Percentiles rank a stretch among this genome's conserved stretches.
Conservation (phyloP, 2,797 vertebrate genomes). For the Liasis olivaceus region DNA sequence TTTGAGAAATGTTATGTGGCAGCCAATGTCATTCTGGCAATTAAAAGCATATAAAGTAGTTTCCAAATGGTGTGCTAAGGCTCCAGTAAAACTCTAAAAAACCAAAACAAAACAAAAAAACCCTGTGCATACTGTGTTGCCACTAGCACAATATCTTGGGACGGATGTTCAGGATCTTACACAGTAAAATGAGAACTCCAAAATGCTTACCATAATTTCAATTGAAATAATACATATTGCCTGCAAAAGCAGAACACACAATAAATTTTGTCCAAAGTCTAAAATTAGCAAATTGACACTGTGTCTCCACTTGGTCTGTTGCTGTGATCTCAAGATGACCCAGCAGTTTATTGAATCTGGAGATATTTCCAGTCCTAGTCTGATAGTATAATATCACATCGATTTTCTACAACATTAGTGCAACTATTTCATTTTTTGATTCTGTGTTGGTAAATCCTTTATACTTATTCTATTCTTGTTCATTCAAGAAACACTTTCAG, state of each 20-base stretch:
- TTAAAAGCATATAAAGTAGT: background rate
- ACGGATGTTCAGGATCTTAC: background rate
- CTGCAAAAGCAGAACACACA: background rate
- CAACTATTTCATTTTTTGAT: background rate
- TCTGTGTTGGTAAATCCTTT: background rate
- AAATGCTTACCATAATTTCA: background rate
- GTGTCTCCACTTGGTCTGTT: background rate
- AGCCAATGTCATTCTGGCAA: slow-evolving; percentile 9
- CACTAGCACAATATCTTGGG: background rate
- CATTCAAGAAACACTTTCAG: background rate
- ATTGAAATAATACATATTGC: background rate
- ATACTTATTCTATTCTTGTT: background rate
- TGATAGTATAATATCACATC: background rate
- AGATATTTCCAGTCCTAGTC: background rate
- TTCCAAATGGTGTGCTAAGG: background rate
- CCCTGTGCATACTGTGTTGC: background rate
- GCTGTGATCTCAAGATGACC: background rate
- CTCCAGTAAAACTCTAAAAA: background rate
- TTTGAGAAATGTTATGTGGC: background rate
- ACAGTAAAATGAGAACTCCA: background rate
- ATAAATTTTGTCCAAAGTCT: background rate
- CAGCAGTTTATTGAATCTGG: background rate
- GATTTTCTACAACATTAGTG: background rate
- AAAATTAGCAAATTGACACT: background rate
- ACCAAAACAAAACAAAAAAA: background rate